Percentiles rank a stretch among this genome's conserved stretches.
Conservation (phyloP, 2,113 vertebrate species). For the Etheostoma cragini region DNA sequence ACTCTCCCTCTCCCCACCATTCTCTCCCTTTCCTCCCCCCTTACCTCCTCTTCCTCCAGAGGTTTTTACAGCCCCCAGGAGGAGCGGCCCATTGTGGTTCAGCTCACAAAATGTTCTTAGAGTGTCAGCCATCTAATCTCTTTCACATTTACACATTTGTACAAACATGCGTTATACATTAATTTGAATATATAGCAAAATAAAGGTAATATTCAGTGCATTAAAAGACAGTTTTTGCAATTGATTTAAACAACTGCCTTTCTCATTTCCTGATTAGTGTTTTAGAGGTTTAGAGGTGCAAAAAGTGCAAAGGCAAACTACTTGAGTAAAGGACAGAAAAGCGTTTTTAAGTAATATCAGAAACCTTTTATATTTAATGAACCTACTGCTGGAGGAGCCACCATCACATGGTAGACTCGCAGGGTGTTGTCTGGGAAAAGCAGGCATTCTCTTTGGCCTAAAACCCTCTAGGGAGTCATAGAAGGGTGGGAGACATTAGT, state of each 20-base stretch:
- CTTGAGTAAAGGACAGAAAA: neutral
- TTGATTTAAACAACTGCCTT: neutral
- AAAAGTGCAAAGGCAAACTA: neutral
- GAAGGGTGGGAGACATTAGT: slow-evolving; percentile 77
- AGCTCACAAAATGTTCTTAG: slow-evolving; percentile 69
- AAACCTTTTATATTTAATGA: neutral
- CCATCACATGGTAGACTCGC: slow-evolving; percentile 51
- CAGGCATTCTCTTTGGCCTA: slow-evolving; percentile 65
- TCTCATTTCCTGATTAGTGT: neutral
- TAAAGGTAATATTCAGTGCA: neutral
- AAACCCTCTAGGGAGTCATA: slow-evolving; percentile 74
- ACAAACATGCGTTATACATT: neutral
- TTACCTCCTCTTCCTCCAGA: slow-evolving; percentile 73
- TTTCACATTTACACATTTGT: slow-evolving; percentile 23
- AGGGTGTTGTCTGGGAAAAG: slow-evolving; percentile 88
- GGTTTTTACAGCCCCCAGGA: slow-evolving; percentile 80
- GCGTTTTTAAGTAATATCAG: neutral
- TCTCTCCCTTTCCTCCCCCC: slow-evolving; percentile 56
- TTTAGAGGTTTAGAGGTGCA: neutral
- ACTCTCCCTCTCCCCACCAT: slow-evolving; percentile 57
- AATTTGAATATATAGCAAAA: neutral
- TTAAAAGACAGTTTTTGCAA: neutral
- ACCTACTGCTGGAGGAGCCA: slow-evolving; percentile 60
- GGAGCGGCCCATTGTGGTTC: slow-evolving; percentile 80
- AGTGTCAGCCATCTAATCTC: slow-evolving; percentile 57